Conservation (phyloP, 2,888 invertebrate species). For the Tachystola acroxantha region DNA sequence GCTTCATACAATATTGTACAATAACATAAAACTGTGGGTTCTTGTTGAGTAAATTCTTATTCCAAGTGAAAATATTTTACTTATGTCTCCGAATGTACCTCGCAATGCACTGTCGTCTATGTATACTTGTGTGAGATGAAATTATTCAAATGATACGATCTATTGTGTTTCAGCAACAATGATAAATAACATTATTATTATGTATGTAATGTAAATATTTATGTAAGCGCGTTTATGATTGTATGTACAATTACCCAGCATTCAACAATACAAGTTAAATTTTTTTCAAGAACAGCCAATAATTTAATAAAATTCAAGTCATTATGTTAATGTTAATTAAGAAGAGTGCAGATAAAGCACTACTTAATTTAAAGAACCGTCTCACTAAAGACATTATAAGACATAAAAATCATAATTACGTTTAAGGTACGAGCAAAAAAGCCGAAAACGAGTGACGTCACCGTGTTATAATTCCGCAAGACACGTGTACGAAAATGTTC, state of each 20-base stretch:
- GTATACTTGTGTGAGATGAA: slow-evolving; percentile 68
- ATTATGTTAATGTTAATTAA: neutral
- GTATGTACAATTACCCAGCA: slow-evolving; percentile 23
- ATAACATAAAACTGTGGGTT: no score
- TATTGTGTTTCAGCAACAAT: slow-evolving; percentile 72
- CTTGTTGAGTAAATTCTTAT: no score
- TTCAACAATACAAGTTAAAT: slow-evolving; percentile 19
- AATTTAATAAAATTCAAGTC: slow-evolving; percentile 3
- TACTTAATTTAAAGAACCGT: no score
- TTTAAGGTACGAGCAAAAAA: neutral
- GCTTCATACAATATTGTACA: no score
- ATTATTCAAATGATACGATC: slow-evolving; percentile 75
- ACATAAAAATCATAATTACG: neutral
- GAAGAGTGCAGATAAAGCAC: neutral
- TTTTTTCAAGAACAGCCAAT: neutral
- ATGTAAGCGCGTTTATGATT: slow-evolving; percentile 56
- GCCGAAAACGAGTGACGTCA: slow-evolving; percentile 4
- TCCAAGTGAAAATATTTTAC: no score
- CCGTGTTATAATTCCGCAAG: neutral
- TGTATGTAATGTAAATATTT: slow-evolving; percentile 65
- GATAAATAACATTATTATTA: slow-evolving; percentile 71
- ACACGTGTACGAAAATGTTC: neutral
- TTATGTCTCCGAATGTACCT: slow-evolving; percentile 6
- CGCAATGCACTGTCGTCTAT: slow-evolving; percentile 31
- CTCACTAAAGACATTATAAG: slow-evolving; percentile 1